These are phyloP conservation scores for Nephrotoma guestfalica DNA, from an alignment of 2,888 invertebrate genomes.

Conservation along the genomic window DNA sequence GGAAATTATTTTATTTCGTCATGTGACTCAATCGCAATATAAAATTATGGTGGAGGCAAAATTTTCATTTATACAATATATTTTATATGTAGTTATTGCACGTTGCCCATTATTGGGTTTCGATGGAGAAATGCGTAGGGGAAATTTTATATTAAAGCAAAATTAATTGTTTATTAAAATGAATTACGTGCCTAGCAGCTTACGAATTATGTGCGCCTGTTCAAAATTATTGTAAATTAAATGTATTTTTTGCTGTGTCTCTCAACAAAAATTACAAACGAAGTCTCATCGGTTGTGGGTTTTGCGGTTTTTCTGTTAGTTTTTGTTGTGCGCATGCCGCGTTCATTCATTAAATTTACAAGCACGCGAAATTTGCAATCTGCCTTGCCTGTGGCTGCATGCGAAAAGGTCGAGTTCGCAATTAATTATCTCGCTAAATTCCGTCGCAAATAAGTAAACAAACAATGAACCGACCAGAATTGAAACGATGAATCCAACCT, in stretches of 20 bases:
- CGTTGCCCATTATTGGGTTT: not conserved
- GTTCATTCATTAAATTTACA: not conserved
- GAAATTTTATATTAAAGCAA: not conserved
- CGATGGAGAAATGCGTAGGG: not conserved
- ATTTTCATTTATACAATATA: not conserved
- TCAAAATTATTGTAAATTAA: not conserved
- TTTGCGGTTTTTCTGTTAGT: too few species aligned
- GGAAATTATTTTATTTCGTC: not conserved
- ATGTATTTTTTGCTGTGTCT: not conserved
- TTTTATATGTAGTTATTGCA: not conserved
- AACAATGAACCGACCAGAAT: not conserved
- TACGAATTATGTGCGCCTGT: not conserved
- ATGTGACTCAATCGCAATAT: not conserved
- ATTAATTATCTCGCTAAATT: not conserved
- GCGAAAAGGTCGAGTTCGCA: not conserved
- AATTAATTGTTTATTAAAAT: not conserved
- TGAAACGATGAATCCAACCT: not conserved
- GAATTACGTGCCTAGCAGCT: not conserved
- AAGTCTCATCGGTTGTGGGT: too few species aligned
- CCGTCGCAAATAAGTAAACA: not conserved
- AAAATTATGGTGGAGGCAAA: not conserved
- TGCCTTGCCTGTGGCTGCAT: not conserved
- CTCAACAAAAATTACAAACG: not conserved
- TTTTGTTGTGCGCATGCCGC: not conserved
- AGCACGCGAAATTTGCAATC: not conserved